Evolutionary conservation across 2,888 invertebrate species (phyloP).

Genomic region (Archips crataeganus): DNA sequence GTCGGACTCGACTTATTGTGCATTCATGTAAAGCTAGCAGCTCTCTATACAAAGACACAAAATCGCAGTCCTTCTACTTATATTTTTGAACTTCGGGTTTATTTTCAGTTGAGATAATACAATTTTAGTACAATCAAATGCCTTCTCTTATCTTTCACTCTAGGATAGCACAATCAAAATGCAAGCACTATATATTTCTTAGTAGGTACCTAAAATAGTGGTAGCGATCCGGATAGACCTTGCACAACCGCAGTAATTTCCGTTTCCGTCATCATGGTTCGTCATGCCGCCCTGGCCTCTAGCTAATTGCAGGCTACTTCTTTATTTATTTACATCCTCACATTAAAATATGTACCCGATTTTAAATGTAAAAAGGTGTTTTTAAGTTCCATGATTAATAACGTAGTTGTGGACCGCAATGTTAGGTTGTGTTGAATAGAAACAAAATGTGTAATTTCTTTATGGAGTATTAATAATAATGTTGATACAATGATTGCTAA

Average conservation of each 20-base stretch:
- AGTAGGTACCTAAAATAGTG: not conserved
- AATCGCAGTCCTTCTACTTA: not conserved
- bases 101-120: too few species aligned
- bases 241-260: conserved; percentile 57
- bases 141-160: not conserved
- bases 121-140: too few species aligned
- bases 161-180: not conserved
- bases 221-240: not conserved
- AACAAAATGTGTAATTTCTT: not conserved
- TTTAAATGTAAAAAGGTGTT: conserved; percentile 27
- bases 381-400: conserved; percentile 40
- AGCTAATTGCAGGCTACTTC: conserved; percentile 78
- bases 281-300: conserved; percentile 65
- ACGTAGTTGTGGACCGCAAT: conserved; percentile 18
- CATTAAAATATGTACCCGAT: conserved; percentile 52
- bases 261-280: conserved; percentile 53
- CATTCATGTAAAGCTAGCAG: conserved; percentile 9
- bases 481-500: not conserved
- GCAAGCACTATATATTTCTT: not conserved
- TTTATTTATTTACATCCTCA: conserved; percentile 66
- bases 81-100: not conserved
- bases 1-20: conserved; percentile 38
- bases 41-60: not conserved
- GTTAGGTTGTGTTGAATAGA: not conserved
- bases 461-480: not conserved